Conservation (phyloP, 2,797 vertebrate species). For the Octomys mimax region DNA sequence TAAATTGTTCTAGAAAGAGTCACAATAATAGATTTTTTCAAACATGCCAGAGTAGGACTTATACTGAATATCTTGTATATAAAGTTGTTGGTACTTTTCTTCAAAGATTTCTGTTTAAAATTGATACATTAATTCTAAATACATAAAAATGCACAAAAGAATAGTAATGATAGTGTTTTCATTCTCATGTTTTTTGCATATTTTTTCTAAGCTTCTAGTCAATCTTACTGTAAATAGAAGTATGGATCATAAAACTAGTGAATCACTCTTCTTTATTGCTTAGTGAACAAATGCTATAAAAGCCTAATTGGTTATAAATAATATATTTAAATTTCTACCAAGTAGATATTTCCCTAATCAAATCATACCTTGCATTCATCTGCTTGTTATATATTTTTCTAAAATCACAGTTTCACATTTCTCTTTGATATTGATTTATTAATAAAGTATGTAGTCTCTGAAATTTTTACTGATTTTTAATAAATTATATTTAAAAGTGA, state of each 20-base stretch:
- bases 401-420: slow-evolving; percentile 28
- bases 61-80: background rate
- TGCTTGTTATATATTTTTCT: background rate
- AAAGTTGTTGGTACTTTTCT: background rate
- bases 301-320: slow-evolving; percentile 58
- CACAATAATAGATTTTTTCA: background rate
- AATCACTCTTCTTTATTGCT: background rate
- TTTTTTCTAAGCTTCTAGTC: background rate
- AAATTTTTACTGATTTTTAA: background rate
- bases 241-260: slow-evolving; percentile 23
- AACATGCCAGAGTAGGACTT: background rate
- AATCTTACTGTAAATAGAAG: background rate
- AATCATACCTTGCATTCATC: background rate
- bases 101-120: background rate
- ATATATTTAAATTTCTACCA: slow-evolving; percentile 56
- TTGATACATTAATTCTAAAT: background rate
- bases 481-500: background rate
- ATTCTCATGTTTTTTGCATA: background rate
- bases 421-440: background rate
- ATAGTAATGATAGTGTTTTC: background rate
- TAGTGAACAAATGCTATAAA: slow-evolving; percentile 6
- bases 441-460: background rate
- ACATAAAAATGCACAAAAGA: background rate
- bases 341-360: slow-evolving; percentile 36
- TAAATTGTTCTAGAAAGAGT: background rate